Base-by-base conservation (phyloP, 2,888 invertebrate genomes). In the Artemia sinica region DNA sequence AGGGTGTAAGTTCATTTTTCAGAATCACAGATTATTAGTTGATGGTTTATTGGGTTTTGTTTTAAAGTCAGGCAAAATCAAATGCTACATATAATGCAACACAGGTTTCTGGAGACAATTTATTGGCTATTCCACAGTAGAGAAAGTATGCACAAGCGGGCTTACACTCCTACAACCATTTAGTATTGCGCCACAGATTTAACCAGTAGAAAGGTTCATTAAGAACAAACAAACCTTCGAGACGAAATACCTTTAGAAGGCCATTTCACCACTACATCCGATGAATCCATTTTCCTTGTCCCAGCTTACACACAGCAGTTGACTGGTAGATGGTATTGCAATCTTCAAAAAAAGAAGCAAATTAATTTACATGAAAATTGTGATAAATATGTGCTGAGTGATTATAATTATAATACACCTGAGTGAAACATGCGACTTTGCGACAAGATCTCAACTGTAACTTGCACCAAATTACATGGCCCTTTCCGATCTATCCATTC, bases 181-280 rank as follows among this genome's bases (percentile, higher is more conserved):
- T 28, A 4, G 28, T 28, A 28, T 28, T 28, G 28, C 28, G 4
- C 28, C 28, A 28, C 28, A 28, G 28, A 28, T 28, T 4, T 28
- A 28, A 49, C 49, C 50, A 5, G 67, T 51, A 67, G 12, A 51
- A 14, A 51, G 14, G 50, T 69, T 65, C 8, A 14, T 11, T 68
- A 71, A 70, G 70, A 49, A 68, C 75, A 71, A 80, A 67, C 52
- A 51, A 18, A 13, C 28, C 28, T 66, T 69, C 96, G 67, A 98
- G 81, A 80, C 93, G 91, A 7, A 98, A 81, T 67, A 98, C 93
- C 83, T 96, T 96, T 6, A 98, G 81, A 73, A 96, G 83, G 11
- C 97, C 97, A 77, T 92, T 91, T 94, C 93, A 63, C 97, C 97
- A 11, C 97, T 97, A 73, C 95, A 91, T 1, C 96, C 95, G 71